Base-by-base conservation (phyloP, 1,140 invertebrate genomes). In the Eumeta japonica region DNA sequence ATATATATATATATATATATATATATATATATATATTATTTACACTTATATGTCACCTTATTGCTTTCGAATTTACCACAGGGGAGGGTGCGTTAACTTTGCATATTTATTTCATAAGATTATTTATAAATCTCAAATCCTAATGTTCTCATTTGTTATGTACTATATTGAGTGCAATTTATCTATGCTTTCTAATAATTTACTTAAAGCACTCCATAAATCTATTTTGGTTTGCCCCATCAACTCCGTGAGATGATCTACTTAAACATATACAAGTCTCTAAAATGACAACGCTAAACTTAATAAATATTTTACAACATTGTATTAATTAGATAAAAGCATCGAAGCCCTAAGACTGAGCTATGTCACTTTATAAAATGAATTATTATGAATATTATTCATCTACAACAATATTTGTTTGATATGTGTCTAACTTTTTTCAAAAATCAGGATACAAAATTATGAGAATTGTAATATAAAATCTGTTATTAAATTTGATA, bases 21-120 rank as follows among this genome's bases (percentile, higher is more conserved):
- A n/a, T n/a, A n/a, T n/a, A n/a, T n/a, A n/a, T n/a, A n/a, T n/a
- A n/a, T n/a, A n/a, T n/a, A n/a, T 20, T 71, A 74, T 74, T 65
- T 74, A 74, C 70, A 74, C 66, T 66, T 72, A 74, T 74, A 74
- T 71, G 64, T 74, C 68, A 53, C 70, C 66, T 57, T 74, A 74
- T 71, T 74, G 66, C 66, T 74, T 72, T 74, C 62, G 58, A 63
- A 54, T 74, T 67, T 64, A 58, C 54, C 67, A 5, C 53, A 56
- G 68, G 66, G 68, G 66, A 65, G 68, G 62, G 65, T 73, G 68
- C 63, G 57, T 63, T 61, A 57, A 60, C 52, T 57, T 61, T 45
- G 51, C 43, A 60, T 53, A 56, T 67, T 58, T 62, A 68, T 64
- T 68, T 59, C 64, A 50, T 62, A 62, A 58, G n/a, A n/a, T n/a